These are phyloP conservation scores for Sebastes reedi DNA, from an alignment of 2,797 vertebrate species.

Conservation along the genomic window DNA sequence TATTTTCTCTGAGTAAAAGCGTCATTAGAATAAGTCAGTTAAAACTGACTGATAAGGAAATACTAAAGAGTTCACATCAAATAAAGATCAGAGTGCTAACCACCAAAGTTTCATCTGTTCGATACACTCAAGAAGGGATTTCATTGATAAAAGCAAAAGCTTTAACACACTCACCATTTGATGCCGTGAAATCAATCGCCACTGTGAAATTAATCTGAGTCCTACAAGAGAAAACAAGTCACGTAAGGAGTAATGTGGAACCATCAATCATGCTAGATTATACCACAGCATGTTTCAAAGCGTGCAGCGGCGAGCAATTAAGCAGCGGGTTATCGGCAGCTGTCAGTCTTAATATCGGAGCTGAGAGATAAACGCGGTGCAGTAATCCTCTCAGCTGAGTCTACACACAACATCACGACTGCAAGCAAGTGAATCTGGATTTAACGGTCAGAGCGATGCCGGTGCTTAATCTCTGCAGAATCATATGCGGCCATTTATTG, in stretches of 20 bases:
- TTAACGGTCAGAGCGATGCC: background rate
- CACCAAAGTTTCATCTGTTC: conserved; percentile 12
- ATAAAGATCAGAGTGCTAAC: conserved; percentile 13
- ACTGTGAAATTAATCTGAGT: conserved; percentile 99
- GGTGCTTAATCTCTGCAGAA: background rate
- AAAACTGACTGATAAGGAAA: conserved; percentile 2
- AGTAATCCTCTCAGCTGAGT: conserved; percentile 27
- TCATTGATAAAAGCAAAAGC: conserved; percentile 15
- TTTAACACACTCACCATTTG: conserved; percentile 89
- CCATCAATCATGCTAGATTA: conserved; percentile 67
- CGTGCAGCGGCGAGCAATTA: conserved; percentile 46
- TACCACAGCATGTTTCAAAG: conserved; percentile 56
- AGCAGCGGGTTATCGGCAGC: conserved; percentile 52
- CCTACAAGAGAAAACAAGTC: conserved; percentile 80
- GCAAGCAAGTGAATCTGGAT: background rate
- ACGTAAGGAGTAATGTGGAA: conserved; percentile 26
- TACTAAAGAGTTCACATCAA: conserved; percentile 3
- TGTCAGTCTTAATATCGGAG: conserved; percentile 51
- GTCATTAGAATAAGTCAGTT: background rate
- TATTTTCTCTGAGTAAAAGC: background rate
- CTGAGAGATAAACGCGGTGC: conserved; percentile 20
- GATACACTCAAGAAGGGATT: conserved; percentile 1
- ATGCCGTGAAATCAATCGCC: conserved; percentile 98
- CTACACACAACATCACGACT: background rate
- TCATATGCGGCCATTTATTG: background rate